A percentile compares a stretch with the other conserved stretches of the same genome.
phyloP scores from a whole-genome alignment of 1,140 invertebrate genomes.

The Brachionus rubens region DNA sequence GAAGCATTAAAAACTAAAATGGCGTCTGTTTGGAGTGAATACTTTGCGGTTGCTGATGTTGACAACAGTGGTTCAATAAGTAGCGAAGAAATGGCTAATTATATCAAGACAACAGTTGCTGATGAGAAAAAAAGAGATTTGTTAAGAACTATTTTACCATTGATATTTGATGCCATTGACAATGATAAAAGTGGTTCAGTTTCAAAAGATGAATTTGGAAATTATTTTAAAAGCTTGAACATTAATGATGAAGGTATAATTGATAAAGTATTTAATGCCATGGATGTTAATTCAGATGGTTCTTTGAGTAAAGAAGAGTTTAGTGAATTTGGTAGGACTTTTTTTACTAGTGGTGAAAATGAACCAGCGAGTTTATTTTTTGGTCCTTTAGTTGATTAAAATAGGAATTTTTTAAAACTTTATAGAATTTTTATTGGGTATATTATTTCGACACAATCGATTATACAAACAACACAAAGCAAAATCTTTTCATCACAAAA shows the following conservation, averaged over 20 bases:
- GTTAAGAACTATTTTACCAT: background rate
- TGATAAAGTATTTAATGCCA: constrained; percentile 23
- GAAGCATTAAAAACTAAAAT: background rate
- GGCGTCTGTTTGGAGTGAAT: constrained; percentile 10
- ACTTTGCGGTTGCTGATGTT: constrained; percentile 31
- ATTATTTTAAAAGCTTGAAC: constrained; percentile 46
- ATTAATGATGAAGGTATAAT: background rate
- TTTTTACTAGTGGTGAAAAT: background rate
- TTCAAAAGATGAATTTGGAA: constrained; percentile 30
- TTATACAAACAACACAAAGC: too few species aligned
- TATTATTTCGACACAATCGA: too few species aligned
- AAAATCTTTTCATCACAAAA: too few species aligned
- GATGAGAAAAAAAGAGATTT: background rate
- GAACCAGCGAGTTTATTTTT: constrained; percentile 37
- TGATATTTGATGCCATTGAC: constrained; percentile 40
- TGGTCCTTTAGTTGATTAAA: constrained; percentile 3
- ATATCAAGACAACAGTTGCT: background rate
- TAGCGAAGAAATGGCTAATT: background rate
- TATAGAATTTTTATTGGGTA: too few species aligned
- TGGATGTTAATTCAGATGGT: constrained; percentile 33
- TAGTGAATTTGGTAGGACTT: constrained; percentile 19
- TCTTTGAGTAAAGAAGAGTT: constrained; percentile 39
- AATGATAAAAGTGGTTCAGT: constrained; percentile 27
- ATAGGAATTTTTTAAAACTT: too few species aligned
- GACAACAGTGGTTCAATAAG: constrained; percentile 6